Evolutionary conservation across 2,113 vertebrate species (phyloP), one percentile per base, ranked within the genome.

Genomic region (Fregetta grallaria): DNA sequence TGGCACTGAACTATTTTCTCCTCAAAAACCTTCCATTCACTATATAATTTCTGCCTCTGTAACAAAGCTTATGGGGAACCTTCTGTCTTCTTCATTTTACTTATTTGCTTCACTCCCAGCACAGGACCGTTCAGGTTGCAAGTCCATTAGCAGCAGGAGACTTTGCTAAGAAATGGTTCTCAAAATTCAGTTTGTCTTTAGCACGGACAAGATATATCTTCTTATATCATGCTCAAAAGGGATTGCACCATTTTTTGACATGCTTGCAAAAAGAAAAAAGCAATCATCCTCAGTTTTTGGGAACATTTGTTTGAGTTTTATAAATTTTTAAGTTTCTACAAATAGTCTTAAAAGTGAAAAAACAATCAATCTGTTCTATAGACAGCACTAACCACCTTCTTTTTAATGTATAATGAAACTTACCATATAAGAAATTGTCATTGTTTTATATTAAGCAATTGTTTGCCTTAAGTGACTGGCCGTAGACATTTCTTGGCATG

Each of bases 401-500:
- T 58, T 68, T 49, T 45, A 50, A 65, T 26, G 14, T 42, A 4
- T 2, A 23, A 62, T n/a, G 23, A 25, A 45, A 53, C 8, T 52
- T 25, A 34, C 0, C 2, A 26, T 15, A 30, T 8, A 30, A 79
- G 19, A 67, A 80, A 70, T 29, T 0, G 0, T 21, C 8, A 7
- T 18, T 58, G 13, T 3, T 86, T 67, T 58, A 13, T 21, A 21
- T n/a, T n/a, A 83, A 65, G 38, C 5, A 63, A 14, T 61, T 19
- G 1, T 59, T 61, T 61, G 13, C 49, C 26, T 70, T 38, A 30
- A 22, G 22, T 45, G 49, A 52, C 34, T 42, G 20, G 7, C 6
- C 0, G 0, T 5, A 77, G 67, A 7, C 19, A 66, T n/a, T 79
- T 75, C 26, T 81, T 65, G 25, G 14, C 11, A 4, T 0, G 1